Evolutionary conservation across 2,113 vertebrate genomes (phyloP).

Genomic region (Phalacrocorax pelagicus): DNA sequence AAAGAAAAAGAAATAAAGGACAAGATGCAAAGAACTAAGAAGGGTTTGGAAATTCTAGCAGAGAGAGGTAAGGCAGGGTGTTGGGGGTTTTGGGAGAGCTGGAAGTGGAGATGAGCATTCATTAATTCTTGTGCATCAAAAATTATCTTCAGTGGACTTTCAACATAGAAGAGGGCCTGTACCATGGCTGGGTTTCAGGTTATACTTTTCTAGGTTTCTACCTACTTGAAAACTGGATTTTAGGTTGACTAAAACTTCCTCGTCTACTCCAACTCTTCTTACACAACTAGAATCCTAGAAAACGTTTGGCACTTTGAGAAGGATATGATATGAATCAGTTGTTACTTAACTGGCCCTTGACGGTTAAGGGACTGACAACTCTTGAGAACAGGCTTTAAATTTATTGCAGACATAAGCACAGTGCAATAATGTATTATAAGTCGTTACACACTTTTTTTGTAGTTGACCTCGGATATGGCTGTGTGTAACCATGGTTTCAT

Average conservation of each 20-base stretch:
- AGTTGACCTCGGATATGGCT: not conserved
- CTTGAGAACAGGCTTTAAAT: not conserved
- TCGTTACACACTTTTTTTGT: not conserved
- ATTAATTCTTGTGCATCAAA: not conserved
- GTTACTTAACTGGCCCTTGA: not conserved
- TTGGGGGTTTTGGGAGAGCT: fast-evolving
- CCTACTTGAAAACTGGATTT: not conserved
- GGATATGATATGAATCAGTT: not conserved
- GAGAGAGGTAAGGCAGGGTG: slow-evolving; percentile 78
- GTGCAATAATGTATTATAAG: not conserved
- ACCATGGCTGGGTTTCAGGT: not conserved
- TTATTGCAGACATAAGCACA: not conserved
- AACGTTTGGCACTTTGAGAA: not conserved
- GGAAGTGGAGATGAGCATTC: not conserved
- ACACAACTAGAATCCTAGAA: not conserved
- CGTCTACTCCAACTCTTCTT: not conserved
- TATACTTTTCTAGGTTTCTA: not conserved
- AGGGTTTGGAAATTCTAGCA: slow-evolving; percentile 91
- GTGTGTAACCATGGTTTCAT: not conserved
- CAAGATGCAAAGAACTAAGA: slow-evolving; percentile 85
- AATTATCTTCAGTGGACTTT: not conserved
- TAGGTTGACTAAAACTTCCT: not conserved
- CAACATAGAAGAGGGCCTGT: not conserved
- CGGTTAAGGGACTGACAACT: not conserved
- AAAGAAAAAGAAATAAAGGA: slow-evolving; percentile 73